phyloP scores from a whole-genome alignment of 1,140 invertebrate genomes.

The Cyclargus thomasi region DNA sequence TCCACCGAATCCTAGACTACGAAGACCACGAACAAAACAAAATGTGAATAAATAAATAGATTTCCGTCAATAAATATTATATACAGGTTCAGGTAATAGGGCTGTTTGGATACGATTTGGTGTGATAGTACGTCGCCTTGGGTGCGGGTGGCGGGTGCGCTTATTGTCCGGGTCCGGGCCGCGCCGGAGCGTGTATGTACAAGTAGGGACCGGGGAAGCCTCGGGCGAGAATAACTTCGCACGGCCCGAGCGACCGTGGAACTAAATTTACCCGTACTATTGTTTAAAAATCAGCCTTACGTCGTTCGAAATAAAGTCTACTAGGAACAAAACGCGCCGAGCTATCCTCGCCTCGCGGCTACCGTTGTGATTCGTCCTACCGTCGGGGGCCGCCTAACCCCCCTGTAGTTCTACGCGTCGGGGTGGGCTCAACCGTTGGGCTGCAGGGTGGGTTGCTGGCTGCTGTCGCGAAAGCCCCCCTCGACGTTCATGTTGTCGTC shows the following conservation, averaged over 20 bases:
- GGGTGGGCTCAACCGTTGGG: constrained; percentile 56
- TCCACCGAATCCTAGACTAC: constrained; percentile 11
- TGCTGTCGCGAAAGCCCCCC: constrained; percentile 25
- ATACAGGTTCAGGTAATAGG: constrained; percentile 29
- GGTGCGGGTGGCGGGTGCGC: not conserved
- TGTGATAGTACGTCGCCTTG: constrained; percentile 57
- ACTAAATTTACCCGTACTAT: constrained; percentile 52
- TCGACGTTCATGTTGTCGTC: constrained; percentile 68
- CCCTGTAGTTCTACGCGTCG: constrained; percentile 44
- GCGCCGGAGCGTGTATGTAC: constrained; percentile 35
- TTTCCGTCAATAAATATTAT: constrained; percentile 52
- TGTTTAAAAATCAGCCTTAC: constrained; percentile 60
- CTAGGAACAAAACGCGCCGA: constrained; percentile 61
- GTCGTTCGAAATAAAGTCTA: constrained; percentile 56
- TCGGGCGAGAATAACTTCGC: constrained; percentile 50
- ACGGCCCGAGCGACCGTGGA: constrained; percentile 29
- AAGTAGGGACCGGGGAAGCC: constrained; percentile 24
- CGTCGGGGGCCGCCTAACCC: constrained; percentile 48
- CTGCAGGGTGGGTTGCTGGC: constrained; percentile 35
- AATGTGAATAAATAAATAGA: constrained; percentile 40
- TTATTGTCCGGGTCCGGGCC: constrained; percentile 55
- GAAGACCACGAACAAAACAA: constrained; percentile 37
- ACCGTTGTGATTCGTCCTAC: constrained; percentile 13
- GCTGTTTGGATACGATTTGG: constrained; percentile 59
- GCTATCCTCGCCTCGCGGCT: constrained; percentile 42